A percentile compares a stretch with the other conserved stretches of the same genome.
Conservation (phyloP, 2,113 vertebrate species). For the Lathamus discolor region DNA sequence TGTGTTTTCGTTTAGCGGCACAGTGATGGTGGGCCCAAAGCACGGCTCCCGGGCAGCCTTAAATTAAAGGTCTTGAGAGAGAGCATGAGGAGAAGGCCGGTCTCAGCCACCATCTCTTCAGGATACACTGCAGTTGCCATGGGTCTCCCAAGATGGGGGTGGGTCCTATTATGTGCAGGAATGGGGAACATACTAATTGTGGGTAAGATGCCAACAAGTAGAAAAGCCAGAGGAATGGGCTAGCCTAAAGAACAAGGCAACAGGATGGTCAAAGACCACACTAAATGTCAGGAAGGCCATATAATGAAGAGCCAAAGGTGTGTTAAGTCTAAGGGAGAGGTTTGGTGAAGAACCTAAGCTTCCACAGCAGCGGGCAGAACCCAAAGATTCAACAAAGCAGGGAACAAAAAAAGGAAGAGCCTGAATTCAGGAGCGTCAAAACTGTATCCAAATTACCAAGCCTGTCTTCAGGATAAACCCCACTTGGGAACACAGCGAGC, state of each 20-base stretch:
- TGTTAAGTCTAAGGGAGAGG: fast-evolving
- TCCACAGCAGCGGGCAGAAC: neutral
- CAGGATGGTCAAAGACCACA: fast-evolving
- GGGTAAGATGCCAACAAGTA: neutral
- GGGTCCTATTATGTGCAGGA: too few species aligned
- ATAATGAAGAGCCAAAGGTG: fast-evolving
- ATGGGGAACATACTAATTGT: fast-evolving
- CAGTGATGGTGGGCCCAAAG: fast-evolving
- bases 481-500: fast-evolving
- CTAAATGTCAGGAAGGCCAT: fast-evolving
- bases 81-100: fast-evolving
- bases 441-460: fast-evolving
- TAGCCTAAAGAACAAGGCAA: neutral
- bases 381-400: neutral
- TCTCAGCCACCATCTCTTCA: fast-evolving
- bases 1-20: fast-evolving
- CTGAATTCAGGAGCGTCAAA: fast-evolving
- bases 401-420: neutral
- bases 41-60: fast-evolving
- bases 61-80: neutral
- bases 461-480: neutral
- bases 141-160: neutral
- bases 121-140: fast-evolving
- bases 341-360: neutral
- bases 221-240: neutral